Conservation (phyloP, 1,140 invertebrate species). For the Brachionus calyciflorus region DNA sequence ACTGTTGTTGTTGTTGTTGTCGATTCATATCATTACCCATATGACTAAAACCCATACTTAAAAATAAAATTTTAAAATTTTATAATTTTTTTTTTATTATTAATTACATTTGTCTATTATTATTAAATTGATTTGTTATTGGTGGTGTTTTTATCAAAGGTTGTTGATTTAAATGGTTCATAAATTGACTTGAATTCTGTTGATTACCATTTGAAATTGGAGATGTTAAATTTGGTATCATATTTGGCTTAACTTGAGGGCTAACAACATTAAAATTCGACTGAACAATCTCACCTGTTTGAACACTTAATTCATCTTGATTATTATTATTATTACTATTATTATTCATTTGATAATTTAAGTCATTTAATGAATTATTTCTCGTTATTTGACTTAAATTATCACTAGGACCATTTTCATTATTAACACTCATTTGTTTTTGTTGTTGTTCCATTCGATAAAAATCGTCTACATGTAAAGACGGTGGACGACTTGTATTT, state of each 20-base stretch:
- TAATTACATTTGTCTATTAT: slow-evolving; percentile 1
- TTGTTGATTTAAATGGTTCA: not conserved
- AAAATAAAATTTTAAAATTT: not conserved
- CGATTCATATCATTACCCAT: not conserved
- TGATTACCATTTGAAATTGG: not conserved
- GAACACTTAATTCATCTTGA: not conserved
- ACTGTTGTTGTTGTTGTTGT: no score
- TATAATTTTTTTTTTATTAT: no score
- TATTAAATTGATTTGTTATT: not conserved
- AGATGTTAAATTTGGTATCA: not conserved
- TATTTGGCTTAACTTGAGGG: not conserved
- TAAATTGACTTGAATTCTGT: not conserved
- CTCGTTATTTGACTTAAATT: not conserved
- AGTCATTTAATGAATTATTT: not conserved
- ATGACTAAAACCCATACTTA: not conserved
- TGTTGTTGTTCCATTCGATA: slow-evolving; percentile 38
- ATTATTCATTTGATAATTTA: not conserved
- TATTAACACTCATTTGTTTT: slow-evolving; percentile 11
- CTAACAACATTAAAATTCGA: not conserved
- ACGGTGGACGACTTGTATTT: slow-evolving; percentile 45
- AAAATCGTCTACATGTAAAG: slow-evolving; percentile 47
- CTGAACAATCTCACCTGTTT: not conserved
- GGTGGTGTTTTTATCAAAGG: not conserved
- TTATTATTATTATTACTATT: no score
- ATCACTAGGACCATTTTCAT: no score